A percentile compares a stretch with the other conserved stretches of the same genome.
Evolutionary conservation across 2,797 vertebrate genomes (phyloP).

Genomic region (Decapterus maruadsi): DNA sequence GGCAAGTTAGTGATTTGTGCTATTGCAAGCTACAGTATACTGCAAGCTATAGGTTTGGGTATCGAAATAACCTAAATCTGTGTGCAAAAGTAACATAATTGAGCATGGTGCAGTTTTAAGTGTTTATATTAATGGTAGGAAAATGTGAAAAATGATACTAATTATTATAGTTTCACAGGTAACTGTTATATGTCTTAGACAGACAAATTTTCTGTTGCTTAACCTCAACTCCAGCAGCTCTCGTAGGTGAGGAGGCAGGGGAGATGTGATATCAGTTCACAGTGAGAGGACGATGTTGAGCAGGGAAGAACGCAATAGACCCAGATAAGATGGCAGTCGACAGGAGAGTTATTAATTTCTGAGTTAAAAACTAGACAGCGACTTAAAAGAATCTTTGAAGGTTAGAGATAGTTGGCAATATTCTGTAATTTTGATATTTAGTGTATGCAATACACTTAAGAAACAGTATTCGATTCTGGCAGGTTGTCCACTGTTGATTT

Average conservation of each 20-base stretch:
- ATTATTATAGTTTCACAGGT: too few species aligned
- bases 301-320: background rate
- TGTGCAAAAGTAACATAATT: too few species aligned
- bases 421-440: background rate
- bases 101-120: too few species aligned
- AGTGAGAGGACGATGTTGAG: slow-evolving; percentile 1
- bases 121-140: too few species aligned
- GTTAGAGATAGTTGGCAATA: background rate
- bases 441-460: slow-evolving; percentile 6
- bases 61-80: too few species aligned
- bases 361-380: slow-evolving; percentile 1
- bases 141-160: too few species aligned
- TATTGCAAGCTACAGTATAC: too few species aligned
- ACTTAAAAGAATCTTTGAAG: background rate
- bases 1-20: too few species aligned
- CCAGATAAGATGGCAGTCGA: slow-evolving; percentile 26
- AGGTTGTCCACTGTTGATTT: background rate
- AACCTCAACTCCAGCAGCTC: slow-evolving; percentile 23
- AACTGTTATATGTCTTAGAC: too few species aligned
- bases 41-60: too few species aligned
- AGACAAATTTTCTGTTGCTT: slow-evolving; percentile 6
- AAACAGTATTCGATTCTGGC: slow-evolving; percentile 10
- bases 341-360: slow-evolving; percentile 18
- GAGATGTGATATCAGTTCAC: slow-evolving; percentile 7
- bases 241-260: background rate